Base-by-base conservation (phyloP, 2,797 vertebrate genomes). In the Chromis chromis region DNA sequence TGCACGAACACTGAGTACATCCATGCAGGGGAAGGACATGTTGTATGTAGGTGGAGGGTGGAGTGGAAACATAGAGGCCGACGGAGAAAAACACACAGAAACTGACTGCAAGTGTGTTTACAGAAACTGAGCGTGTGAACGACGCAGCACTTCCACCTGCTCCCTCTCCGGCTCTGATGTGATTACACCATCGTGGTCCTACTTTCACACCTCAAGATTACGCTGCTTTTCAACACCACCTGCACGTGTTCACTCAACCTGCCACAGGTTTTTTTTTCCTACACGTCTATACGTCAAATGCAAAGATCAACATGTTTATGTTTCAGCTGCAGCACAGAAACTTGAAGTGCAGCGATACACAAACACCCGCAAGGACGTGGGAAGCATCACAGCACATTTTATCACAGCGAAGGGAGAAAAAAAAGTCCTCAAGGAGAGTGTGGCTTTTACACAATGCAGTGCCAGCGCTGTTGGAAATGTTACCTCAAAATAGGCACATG, bases 391-490 rank as follows among this genome's bases (percentile, higher is more conserved):
- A 50, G 72, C 73, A 33, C 39, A 71, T 74, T 77, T 78, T 48
- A 72, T 81, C 72, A 70, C 52, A 69, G 52, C 2, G 56, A 59
- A 27, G 27, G 16, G 14, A 0, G 10, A 8, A 50, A 50, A 50
- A 69, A 55, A 59, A 13, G 21, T 78, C 83, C 83, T 85, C 17
- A 36, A 83, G 85, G 77, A 84, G 22, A 31, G 4, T 9, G 55
- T 89, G 77, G 72, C 80, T 87, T 89, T 86, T 81, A 76, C 50
- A 79, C 69, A 72, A 58, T n/a, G 63, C 49, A 14, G 12, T 24
- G 27, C 40, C 56, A 63, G 39, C 11, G 1, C 78, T 80, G 75
- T 4, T 66, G 72, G 65, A 89, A 87, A 86, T 82, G 81, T 81
- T 84, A 85, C 63, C 80, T 78, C 31, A 70, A 77, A 86, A 64